A percentile compares a stretch with the other conserved stretches of the same genome.
Conservation (phyloP, 2,888 invertebrate genomes). For the Abscondita cerata region DNA sequence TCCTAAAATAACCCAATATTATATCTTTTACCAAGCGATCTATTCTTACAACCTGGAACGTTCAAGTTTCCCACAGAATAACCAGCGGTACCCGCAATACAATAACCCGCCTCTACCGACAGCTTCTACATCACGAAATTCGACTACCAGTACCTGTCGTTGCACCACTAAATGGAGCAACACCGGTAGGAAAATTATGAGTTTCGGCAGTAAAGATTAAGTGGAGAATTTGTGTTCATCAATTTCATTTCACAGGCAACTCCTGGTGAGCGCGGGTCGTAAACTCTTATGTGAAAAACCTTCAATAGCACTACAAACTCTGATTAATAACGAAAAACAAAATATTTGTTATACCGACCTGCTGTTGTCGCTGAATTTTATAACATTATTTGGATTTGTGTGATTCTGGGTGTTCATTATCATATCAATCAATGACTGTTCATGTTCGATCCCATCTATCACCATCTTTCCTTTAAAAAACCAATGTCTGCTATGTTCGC, state of each 20-base stretch:
- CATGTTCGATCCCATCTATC: constrained; percentile 78
- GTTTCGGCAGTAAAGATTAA: constrained; percentile 98
- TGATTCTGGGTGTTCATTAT: constrained; percentile 87
- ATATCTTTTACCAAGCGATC: too few species aligned
- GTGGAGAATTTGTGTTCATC: constrained; percentile 72
- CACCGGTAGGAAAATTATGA: constrained; percentile 97
- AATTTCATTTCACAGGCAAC: constrained; percentile 65
- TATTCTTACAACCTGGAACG: constrained; percentile 74
- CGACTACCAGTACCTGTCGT: constrained; percentile 98
- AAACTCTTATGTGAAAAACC: constrained; percentile 79
- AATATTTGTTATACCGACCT: constrained; percentile 63
- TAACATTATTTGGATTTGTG: constrained; percentile 92
- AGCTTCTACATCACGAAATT: constrained; percentile 92
- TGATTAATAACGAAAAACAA: neutral
- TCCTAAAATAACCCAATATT: constrained; percentile 61
- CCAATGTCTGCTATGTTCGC: constrained; percentile 99
- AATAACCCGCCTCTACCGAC: constrained; percentile 94
- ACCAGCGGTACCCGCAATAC: constrained; percentile 95
- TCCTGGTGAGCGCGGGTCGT: constrained; percentile 71
- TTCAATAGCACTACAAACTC: constrained; percentile 81
- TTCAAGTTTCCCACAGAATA: constrained; percentile 94
- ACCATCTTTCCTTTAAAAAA: constrained; percentile 94
- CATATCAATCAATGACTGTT: constrained; percentile 90
- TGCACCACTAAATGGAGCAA: constrained; percentile 97
- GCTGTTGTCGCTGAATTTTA: constrained; percentile 97